These are phyloP conservation scores for Drosophila athabasca DNA, from an alignment of 1,140 invertebrate species.

Conservation along the genomic window DNA sequence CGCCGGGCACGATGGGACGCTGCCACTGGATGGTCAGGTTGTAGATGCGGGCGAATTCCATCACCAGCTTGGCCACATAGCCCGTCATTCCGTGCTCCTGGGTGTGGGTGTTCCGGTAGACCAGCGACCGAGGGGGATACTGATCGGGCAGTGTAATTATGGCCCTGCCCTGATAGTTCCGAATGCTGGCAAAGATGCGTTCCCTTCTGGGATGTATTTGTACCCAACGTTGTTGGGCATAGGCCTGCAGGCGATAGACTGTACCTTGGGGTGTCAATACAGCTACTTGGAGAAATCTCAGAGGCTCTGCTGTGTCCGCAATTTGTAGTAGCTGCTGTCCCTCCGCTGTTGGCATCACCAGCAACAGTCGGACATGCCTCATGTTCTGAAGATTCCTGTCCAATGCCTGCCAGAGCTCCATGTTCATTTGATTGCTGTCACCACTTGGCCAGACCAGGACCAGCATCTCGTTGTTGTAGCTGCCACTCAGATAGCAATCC, in stretches of 20 bases:
- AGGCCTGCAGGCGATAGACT: constrained; percentile 49
- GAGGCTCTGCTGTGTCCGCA: background rate
- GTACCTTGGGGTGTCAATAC: background rate
- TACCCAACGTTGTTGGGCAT: constrained; percentile 25
- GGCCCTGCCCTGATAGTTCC: constrained; percentile 26
- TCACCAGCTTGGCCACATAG: constrained; percentile 39
- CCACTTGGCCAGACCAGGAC: constrained; percentile 38
- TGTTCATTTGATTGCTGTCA: constrained; percentile 10
- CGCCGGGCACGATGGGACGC: constrained; percentile 7
- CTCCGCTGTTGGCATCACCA: constrained; percentile 4
- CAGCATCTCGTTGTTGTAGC: constrained; percentile 45
- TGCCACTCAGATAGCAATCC: constrained; percentile 22
- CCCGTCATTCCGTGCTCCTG: constrained; percentile 21
- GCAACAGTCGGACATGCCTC: constrained; percentile 44
- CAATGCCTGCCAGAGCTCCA: constrained; percentile 51
- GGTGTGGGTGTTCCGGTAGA: constrained; percentile 28
- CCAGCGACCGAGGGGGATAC: constrained; percentile 34
- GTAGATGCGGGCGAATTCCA: constrained; percentile 33
- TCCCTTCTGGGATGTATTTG: background rate
- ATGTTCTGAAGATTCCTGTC: constrained; percentile 56
- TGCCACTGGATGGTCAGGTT: constrained; percentile 54
- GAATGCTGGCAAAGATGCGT: constrained; percentile 25
- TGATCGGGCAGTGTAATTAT: constrained; percentile 58
- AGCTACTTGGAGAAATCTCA: constrained; percentile 39
- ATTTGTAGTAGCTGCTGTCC: constrained; percentile 1